Conservation (phyloP, 2,888 invertebrate genomes). For the Cryptocephalus primarius region DNA sequence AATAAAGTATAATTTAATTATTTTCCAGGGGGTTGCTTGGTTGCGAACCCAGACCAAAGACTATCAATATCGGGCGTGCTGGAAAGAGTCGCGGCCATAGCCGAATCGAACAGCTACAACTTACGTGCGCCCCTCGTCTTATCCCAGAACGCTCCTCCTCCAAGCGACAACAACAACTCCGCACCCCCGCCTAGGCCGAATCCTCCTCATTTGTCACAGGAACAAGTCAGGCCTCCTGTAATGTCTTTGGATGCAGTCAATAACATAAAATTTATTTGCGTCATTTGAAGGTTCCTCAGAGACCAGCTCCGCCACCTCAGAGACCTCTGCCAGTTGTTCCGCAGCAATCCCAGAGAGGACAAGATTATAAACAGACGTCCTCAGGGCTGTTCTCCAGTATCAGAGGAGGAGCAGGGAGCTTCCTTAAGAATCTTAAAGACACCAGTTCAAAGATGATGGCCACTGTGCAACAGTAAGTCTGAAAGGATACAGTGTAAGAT, state of each 20-base stretch:
- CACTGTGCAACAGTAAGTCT: slow-evolving; percentile 77
- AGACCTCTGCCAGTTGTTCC: slow-evolving; percentile 24
- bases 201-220: slow-evolving; percentile 22
- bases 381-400: slow-evolving; percentile 71
- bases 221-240: slow-evolving; percentile 17
- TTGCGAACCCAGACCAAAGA: slow-evolving; percentile 73
- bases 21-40: slow-evolving; percentile 59
- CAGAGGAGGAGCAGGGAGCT: slow-evolving; percentile 85
- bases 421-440: slow-evolving; percentile 89
- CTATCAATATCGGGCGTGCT: slow-evolving; percentile 68
- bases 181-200: slow-evolving; percentile 25
- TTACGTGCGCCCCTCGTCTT: slow-evolving; percentile 61
- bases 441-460: slow-evolving; percentile 96
- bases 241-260: background rate
- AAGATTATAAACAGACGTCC: slow-evolving; percentile 19
- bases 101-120: slow-evolving; percentile 74
- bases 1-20: background rate
- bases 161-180: slow-evolving; percentile 14
- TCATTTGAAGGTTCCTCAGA: slow-evolving; percentile 13
- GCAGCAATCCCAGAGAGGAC: slow-evolving; percentile 18
- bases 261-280: background rate
- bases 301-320: slow-evolving; percentile 20
- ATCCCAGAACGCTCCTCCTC: slow-evolving; percentile 13
- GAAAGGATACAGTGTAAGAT: background rate
- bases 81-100: slow-evolving; percentile 79